These are phyloP conservation scores for Imbricaverruca yamaguchii DNA, from an alignment of 2,888 invertebrate species.

Conservation along the genomic window DNA sequence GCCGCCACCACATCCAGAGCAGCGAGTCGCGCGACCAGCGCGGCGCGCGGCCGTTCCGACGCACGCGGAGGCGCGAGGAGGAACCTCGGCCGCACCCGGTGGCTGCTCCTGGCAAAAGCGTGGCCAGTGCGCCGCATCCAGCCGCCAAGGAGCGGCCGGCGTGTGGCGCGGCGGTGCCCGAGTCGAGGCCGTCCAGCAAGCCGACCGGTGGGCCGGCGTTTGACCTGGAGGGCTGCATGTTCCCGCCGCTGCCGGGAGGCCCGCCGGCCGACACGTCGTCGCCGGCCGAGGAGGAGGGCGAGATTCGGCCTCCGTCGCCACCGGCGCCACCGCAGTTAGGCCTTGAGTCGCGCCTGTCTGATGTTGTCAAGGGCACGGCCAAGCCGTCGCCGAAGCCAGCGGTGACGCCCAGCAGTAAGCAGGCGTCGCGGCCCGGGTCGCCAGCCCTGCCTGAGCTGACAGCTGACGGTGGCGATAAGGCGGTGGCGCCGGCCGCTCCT, in stretches of 20 bases:
- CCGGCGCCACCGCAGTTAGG: constrained; percentile 14
- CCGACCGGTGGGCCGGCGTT: constrained; percentile 36
- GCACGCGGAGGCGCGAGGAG: constrained; percentile 30
- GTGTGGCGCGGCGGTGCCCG: constrained; percentile 42
- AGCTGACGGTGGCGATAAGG: constrained; percentile 2
- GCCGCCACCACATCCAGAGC: neutral
- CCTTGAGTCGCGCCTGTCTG: constrained; percentile 51
- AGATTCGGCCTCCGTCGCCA: constrained; percentile 19
- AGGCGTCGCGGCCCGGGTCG: constrained; percentile 18
- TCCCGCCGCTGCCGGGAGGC: constrained; percentile 45
- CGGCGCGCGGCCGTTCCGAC: constrained; percentile 12
- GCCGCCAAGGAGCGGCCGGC: constrained; percentile 44
- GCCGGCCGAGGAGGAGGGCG: constrained; percentile 28
- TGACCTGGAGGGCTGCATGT: constrained; percentile 43
- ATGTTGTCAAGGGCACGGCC: constrained; percentile 68
- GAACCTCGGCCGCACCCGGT: constrained; percentile 27
- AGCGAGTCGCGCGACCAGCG: constrained; percentile 27
- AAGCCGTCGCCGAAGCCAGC: constrained; percentile 41
- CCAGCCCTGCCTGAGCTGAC: constrained; percentile 6
- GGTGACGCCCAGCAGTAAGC: neutral
- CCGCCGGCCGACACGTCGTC: constrained; percentile 34
- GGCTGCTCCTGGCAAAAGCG: constrained; percentile 32
- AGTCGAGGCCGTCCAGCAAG: neutral
- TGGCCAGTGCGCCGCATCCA: constrained; percentile 30
- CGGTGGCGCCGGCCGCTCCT: neutral